Conservation (phyloP, 2,888 invertebrate genomes). For the Acronicta aceris region DNA sequence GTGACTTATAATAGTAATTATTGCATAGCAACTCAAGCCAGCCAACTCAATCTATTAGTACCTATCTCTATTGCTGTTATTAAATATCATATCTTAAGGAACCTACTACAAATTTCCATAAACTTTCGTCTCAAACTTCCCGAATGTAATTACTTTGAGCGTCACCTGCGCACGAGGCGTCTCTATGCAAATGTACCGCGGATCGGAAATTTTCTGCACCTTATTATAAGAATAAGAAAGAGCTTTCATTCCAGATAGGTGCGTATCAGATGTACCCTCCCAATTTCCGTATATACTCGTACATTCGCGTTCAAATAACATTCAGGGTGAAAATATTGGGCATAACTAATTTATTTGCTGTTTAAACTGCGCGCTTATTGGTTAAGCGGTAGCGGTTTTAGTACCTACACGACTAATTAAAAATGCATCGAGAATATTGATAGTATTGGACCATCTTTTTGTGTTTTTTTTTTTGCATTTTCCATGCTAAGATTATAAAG, state of each 20-base stretch:
- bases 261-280: constrained; percentile 83
- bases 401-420: not conserved
- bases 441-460: no score
- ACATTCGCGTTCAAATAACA: constrained; percentile 80
- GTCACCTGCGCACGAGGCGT: constrained; percentile 84
- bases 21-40: not conserved
- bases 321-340: constrained; percentile 86
- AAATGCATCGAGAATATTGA: not conserved
- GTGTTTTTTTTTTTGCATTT: no score
- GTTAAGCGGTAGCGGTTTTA: constrained; percentile 26
- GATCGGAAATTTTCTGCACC: constrained; percentile 82
- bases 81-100: constrained; percentile 61
- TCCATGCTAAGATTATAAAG: no score
- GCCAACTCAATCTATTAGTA: constrained; percentile 19
- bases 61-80: constrained; percentile 41
- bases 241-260: constrained; percentile 70
- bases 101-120: constrained; percentile 76
- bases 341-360: constrained; percentile 85
- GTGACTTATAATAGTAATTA: no score
- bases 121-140: constrained; percentile 79
- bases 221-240: constrained; percentile 82
- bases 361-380: constrained; percentile 41
- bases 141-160: constrained; percentile 84
- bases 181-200: constrained; percentile 81
- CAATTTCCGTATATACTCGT: constrained; percentile 81